Evolutionary conservation across 2,888 invertebrate genomes (phyloP).

Genomic region (Loripinus fragilis): DNA sequence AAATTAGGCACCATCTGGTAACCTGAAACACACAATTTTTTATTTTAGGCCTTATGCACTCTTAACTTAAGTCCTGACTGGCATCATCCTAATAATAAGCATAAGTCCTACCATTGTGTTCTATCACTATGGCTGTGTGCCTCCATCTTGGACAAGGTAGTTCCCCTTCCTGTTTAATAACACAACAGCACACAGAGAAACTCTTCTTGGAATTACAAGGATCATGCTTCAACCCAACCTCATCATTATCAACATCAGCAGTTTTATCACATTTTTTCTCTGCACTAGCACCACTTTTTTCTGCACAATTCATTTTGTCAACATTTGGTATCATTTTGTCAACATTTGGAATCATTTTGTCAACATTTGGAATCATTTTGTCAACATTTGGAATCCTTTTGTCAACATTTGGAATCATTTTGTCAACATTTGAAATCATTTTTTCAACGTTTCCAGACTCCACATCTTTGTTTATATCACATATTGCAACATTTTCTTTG

Average conservation of each 20-base stretch:
- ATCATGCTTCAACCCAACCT: not conserved
- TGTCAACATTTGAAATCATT: not conserved
- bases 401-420: not conserved
- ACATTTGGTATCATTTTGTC: not conserved
- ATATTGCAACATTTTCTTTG: not conserved
- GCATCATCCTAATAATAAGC: no score
- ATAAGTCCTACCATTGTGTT: not conserved
- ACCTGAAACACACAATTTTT: no score
- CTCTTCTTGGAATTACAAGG: no score
- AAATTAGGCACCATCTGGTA: no score
- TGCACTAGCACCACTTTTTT: not conserved
- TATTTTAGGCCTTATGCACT: no score
- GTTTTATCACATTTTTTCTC: not conserved
- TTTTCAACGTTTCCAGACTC: not conserved
- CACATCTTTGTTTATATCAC: not conserved
- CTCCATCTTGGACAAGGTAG: constrained; percentile 82
- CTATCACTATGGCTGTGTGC: constrained; percentile 74
- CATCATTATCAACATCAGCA: not conserved
- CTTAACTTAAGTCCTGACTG: no score
- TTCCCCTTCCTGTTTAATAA: constrained; percentile 64
- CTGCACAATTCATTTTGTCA: not conserved
- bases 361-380: not conserved
- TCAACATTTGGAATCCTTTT: not conserved
- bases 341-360: not conserved
- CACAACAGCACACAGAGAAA: constrained; percentile 39